phyloP scores from a whole-genome alignment of 2,888 invertebrate genomes.

The Cosmorhoe ocellata region DNA sequence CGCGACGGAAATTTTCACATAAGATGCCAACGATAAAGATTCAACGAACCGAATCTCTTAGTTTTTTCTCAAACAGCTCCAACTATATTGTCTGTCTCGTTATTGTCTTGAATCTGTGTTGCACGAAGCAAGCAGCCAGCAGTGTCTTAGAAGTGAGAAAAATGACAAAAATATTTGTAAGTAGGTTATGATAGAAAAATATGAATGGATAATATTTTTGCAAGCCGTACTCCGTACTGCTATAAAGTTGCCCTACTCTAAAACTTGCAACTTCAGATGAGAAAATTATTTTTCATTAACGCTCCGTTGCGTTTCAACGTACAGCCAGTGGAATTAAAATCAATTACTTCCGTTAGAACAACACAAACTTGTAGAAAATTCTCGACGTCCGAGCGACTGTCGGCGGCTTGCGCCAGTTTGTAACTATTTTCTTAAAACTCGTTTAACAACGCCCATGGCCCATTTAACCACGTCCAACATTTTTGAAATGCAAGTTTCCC shows the following conservation, averaged over 20 bases:
- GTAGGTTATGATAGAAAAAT: constrained; percentile 43
- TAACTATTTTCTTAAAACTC: constrained; percentile 49
- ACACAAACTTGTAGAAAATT: constrained; percentile 62
- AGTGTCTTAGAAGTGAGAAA: too few species aligned
- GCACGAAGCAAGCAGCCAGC: too few species aligned
- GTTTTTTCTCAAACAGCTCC: too few species aligned
- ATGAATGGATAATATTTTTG: constrained; percentile 59
- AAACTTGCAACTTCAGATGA: constrained; percentile 63
- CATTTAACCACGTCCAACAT: constrained; percentile 39
- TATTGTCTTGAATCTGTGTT: too few species aligned
- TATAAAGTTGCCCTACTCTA: constrained; percentile 47
- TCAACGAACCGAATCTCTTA: too few species aligned
- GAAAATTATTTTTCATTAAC: constrained; percentile 77
- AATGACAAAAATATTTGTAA: too few species aligned
- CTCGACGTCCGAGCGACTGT: constrained; percentile 35
- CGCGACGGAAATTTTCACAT: too few species aligned
- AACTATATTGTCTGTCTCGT: too few species aligned
- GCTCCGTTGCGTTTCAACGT: constrained; percentile 63
- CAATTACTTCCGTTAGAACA: constrained; percentile 67
- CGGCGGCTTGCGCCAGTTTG: constrained; percentile 37
- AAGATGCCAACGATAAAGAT: too few species aligned
- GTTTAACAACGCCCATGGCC: constrained; percentile 40
- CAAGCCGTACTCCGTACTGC: constrained; percentile 34
- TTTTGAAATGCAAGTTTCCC: constrained; percentile 23
- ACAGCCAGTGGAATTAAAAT: constrained; percentile 69